These are phyloP conservation scores for Sitobion miscanthi DNA, from an alignment of 1,140 invertebrate genomes.

Conservation along the genomic window DNA sequence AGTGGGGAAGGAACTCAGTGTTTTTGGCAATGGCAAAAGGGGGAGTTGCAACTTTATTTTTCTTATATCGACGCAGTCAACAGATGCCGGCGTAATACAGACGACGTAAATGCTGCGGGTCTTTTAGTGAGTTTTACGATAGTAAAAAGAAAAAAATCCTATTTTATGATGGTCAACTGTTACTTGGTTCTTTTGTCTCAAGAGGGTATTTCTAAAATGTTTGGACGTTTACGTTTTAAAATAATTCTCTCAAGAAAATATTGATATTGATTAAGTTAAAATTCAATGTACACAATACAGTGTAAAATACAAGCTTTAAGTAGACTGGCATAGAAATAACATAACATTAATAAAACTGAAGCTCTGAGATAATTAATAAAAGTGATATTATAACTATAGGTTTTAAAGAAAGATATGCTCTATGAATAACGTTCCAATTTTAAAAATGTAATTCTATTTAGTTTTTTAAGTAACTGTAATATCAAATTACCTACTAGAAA, in stretches of 20 bases:
- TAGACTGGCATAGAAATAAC: neutral
- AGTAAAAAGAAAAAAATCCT: conserved; percentile 13
- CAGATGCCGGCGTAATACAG: conserved; percentile 44
- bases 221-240: neutral
- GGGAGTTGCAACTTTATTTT: conserved; percentile 46
- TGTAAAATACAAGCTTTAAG: neutral
- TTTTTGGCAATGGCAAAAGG: conserved; percentile 41
- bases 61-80: conserved; percentile 52
- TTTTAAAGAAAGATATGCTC: neutral
- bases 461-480: neutral
- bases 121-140: conserved; percentile 53
- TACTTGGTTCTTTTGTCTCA: conserved; percentile 33
- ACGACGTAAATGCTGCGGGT: conserved; percentile 46
- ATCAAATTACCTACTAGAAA: neutral
- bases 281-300: neutral
- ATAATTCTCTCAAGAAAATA: neutral
- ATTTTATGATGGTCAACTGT: conserved; percentile 53
- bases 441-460: neutral
- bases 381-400: neutral
- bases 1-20: neutral
- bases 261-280: conserved; percentile 38
- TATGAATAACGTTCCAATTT: neutral
- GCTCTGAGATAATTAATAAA: neutral
- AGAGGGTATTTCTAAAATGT: conserved; percentile 7
- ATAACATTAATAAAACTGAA: neutral